Conservation (phyloP, 2,888 invertebrate genomes). For the Apamea monoglypha region DNA sequence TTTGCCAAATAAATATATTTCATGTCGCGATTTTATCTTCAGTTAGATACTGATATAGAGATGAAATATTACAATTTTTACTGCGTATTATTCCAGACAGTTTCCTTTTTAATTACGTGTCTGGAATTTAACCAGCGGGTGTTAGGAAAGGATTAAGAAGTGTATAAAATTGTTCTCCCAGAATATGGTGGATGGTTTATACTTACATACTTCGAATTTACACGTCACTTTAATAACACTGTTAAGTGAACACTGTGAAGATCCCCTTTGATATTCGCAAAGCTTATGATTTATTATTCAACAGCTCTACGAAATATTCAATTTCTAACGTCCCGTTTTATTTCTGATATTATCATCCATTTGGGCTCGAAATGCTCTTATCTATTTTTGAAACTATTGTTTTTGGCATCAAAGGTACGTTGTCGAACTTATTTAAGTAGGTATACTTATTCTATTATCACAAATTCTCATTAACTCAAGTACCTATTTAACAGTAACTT, state of each 20-base stretch:
- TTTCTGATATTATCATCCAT: slow-evolving; percentile 64
- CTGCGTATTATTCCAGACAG: slow-evolving; percentile 32
- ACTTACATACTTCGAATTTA: slow-evolving; percentile 72
- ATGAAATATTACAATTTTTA: slow-evolving; percentile 36
- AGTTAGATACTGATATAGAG: no score
- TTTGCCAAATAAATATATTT: slow-evolving; percentile 34
- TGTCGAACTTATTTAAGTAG: neutral
- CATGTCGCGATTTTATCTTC: slow-evolving; percentile 27
- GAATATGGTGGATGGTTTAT: slow-evolving; percentile 57
- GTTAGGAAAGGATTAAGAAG: slow-evolving; percentile 48
- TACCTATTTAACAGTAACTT: neutral
- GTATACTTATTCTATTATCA: neutral
- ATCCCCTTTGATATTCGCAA: slow-evolving; percentile 82
- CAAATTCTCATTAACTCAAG: slow-evolving; percentile 5
- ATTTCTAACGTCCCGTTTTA: slow-evolving; percentile 68
- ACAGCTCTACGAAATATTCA: slow-evolving; percentile 73
- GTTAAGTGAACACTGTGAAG: slow-evolving; percentile 83
- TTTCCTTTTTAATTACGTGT: slow-evolving; percentile 40
- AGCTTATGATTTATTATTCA: slow-evolving; percentile 85
- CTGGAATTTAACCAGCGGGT: slow-evolving; percentile 42
- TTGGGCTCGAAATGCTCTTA: slow-evolving; percentile 20
- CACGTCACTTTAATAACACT: slow-evolving; percentile 77
- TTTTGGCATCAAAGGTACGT: neutral
- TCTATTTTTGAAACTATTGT: slow-evolving; percentile 23
- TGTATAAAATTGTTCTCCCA: slow-evolving; percentile 43